Evolutionary conservation across 2,888 invertebrate genomes (phyloP).

Genomic region (Chalcosyrphus nemorum): DNA sequence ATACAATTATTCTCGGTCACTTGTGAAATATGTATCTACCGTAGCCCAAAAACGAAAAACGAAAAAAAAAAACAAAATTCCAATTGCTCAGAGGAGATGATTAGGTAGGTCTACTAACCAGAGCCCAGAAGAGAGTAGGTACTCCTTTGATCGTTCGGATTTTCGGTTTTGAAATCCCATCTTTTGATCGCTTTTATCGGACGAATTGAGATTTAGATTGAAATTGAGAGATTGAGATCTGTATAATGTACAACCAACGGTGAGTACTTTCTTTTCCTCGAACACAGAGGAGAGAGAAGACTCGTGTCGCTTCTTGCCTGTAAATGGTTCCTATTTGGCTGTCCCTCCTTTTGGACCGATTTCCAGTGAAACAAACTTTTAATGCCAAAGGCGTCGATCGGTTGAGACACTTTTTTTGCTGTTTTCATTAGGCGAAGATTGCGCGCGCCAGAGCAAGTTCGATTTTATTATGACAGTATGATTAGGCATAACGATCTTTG

Average conservation of each 20-base stretch:
- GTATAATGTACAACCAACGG: slow-evolving; percentile 25
- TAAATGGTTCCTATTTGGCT: slow-evolving; percentile 50
- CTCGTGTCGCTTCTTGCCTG: background rate
- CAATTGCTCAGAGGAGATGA: slow-evolving; percentile 42
- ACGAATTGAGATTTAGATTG: slow-evolving; percentile 50
- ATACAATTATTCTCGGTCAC: slow-evolving; percentile 69
- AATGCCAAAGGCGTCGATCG: slow-evolving; percentile 67
- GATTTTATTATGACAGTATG: slow-evolving; percentile 81
- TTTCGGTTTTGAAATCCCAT: slow-evolving; percentile 67
- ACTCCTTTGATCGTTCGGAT: slow-evolving; percentile 65
- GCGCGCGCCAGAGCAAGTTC: slow-evolving; percentile 53
- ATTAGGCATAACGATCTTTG: slow-evolving; percentile 78
- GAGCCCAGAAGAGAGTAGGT: slow-evolving; percentile 15
- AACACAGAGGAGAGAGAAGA: slow-evolving; percentile 38
- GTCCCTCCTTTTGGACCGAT: background rate
- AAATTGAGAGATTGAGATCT: slow-evolving; percentile 55
- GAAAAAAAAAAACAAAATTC: slow-evolving; percentile 42
- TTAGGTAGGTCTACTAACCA: slow-evolving; percentile 40
- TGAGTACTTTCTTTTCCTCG: slow-evolving; percentile 63
- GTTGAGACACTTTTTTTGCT: slow-evolving; percentile 66
- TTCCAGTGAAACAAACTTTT: slow-evolving; percentile 49
- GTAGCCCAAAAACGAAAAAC: slow-evolving; percentile 2
- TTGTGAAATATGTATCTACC: slow-evolving; percentile 61
- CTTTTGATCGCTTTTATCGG: slow-evolving; percentile 58
- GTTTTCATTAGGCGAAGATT: slow-evolving; percentile 46